Percentiles rank a stretch among this genome's conserved stretches.
These are phyloP conservation scores for Enoplosus armatus DNA, from an alignment of 2,797 vertebrate genomes.

Conservation along the genomic window DNA sequence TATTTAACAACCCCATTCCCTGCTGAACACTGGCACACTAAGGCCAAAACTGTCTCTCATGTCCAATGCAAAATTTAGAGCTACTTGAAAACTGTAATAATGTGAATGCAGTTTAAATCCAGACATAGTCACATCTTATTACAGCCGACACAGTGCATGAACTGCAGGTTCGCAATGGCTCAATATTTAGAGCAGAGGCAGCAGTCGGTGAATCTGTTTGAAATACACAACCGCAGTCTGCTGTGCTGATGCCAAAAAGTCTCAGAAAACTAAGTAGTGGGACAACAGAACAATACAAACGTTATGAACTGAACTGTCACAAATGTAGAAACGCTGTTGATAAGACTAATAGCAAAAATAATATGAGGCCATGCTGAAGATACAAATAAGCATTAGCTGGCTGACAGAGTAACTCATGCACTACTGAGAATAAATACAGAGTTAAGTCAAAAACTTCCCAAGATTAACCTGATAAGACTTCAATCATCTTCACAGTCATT, in stretches of 20 bases:
- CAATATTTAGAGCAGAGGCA: constrained; percentile 78
- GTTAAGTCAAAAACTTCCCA: constrained; percentile 29
- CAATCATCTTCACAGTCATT: constrained; percentile 39
- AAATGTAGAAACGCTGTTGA: constrained; percentile 32
- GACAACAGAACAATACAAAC: constrained; percentile 56
- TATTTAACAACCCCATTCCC: constrained; percentile 69
- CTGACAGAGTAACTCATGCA: constrained; percentile 4
- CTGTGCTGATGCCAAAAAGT: constrained; percentile 53
- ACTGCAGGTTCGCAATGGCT: constrained; percentile 54
- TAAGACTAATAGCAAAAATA: constrained; percentile 28
- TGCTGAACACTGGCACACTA: constrained; percentile 52
- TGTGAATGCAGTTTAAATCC: constrained; percentile 62
- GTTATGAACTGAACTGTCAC: constrained; percentile 44
- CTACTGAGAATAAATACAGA: constrained; percentile 40
- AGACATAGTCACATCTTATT: constrained; percentile 72
- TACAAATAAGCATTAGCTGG: constrained; percentile 30
- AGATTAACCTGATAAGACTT: constrained; percentile 41
- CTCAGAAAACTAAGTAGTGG: constrained; percentile 48
- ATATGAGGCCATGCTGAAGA: constrained; percentile 29
- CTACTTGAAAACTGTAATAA: constrained; percentile 66
- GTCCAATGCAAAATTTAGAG: constrained; percentile 54
- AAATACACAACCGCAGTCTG: constrained; percentile 60
- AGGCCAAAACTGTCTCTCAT: constrained; percentile 56
- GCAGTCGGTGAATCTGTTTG: constrained; percentile 69
- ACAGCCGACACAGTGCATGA: constrained; percentile 64